phyloP scores from a whole-genome alignment of 2,797 vertebrate genomes.

The Sciurus carolinensis region DNA sequence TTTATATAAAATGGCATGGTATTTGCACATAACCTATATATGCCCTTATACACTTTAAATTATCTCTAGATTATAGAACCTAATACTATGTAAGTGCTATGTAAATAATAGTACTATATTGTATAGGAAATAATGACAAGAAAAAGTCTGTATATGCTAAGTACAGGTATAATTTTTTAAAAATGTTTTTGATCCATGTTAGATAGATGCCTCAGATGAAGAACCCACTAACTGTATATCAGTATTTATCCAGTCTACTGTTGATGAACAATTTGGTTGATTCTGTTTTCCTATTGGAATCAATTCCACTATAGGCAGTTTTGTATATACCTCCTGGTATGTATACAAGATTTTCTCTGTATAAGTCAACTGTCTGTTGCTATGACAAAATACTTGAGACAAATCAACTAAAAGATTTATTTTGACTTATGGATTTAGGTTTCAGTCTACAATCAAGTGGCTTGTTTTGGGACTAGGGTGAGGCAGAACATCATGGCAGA shows the following conservation, averaged over 20 bases:
- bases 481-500: too few relatives aligned
- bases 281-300: neutral
- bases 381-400: too few relatives aligned
- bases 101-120: neutral
- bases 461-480: too few relatives aligned
- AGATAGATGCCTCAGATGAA: neutral
- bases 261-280: neutral
- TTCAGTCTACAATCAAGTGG: too few relatives aligned
- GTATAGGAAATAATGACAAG: neutral
- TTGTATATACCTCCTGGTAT: neutral
- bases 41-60: neutral
- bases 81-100: neutral
- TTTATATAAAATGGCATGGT: neutral
- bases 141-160: neutral
- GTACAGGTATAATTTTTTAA: neutral
- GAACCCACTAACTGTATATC: neutral
- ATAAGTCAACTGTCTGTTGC: too few relatives aligned
- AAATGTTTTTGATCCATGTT: neutral
- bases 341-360: neutral
- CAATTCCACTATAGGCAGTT: neutral
- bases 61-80: neutral
- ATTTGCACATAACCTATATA: neutral
- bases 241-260: neutral
- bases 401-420: too few relatives aligned
- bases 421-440: too few relatives aligned